A percentile compares a stretch with the other conserved stretches of the same genome.
These are phyloP conservation scores for Spisula solida DNA, from an alignment of 2,888 invertebrate species.

Conservation along the genomic window DNA sequence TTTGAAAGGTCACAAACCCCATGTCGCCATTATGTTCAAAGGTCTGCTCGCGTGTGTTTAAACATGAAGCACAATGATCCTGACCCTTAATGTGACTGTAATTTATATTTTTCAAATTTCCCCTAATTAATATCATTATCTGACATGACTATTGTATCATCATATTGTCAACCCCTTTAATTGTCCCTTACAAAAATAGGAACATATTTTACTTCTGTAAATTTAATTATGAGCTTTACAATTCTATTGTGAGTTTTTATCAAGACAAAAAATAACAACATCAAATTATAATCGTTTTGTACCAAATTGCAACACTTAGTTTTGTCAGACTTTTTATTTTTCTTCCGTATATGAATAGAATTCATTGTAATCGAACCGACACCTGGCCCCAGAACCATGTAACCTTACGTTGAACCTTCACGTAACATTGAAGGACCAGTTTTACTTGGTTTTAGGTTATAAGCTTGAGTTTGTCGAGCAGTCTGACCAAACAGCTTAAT, in stretches of 20 bases:
- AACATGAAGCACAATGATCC: not conserved
- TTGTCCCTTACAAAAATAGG: not conserved
- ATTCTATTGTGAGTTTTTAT: not conserved
- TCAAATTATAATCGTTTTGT: not conserved
- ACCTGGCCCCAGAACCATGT: not conserved
- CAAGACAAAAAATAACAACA: not conserved
- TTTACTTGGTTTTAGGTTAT: not conserved
- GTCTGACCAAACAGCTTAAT: not conserved
- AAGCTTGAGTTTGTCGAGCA: not conserved
- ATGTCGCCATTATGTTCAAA: constrained; percentile 3
- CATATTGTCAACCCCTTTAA: not conserved
- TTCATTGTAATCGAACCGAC: not conserved
- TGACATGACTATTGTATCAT: not conserved
- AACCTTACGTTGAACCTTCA: not conserved
- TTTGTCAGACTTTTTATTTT: not conserved
- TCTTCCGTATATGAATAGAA: not conserved
- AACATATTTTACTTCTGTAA: constrained; percentile 20
- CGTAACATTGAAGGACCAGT: not conserved
- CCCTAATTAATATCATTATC: constrained; percentile 4
- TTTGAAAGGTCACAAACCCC: constrained; percentile 14
- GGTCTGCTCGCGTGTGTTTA: constrained; percentile 17
- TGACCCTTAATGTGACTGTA: not conserved
- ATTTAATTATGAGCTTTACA: constrained; percentile 12
- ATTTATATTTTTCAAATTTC: constrained; percentile 24
- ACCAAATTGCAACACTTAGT: not conserved